A percentile compares a stretch with the other conserved stretches of the same genome.
Conservation (phyloP, 2,888 invertebrate species). For the Sarcophaga rosellei region DNA sequence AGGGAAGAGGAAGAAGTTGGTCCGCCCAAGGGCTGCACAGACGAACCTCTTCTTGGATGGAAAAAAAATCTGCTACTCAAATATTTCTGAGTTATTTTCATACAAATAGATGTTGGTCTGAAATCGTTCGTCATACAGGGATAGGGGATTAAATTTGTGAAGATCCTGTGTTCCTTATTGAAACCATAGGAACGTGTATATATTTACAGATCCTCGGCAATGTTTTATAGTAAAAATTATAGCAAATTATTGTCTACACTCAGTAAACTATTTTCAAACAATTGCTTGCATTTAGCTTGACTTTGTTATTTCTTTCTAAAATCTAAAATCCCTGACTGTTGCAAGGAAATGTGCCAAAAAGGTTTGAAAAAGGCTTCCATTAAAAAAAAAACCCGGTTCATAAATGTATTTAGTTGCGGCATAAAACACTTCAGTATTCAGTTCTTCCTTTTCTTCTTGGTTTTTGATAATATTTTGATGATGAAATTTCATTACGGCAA, state of each 20-base stretch:
- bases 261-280: not conserved
- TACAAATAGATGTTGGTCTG: too few relatives aligned
- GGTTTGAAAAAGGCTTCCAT: conserved; percentile 24
- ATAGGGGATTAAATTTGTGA: too few relatives aligned
- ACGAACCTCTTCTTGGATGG: too few relatives aligned
- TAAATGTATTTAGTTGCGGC: not conserved
- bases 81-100: too few relatives aligned
- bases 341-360: conserved; percentile 16
- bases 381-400: not conserved
- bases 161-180: too few relatives aligned
- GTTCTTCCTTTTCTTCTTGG: not conserved
- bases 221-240: too few relatives aligned
- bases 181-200: too few relatives aligned
- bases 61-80: too few relatives aligned
- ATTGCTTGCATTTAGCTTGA: not conserved
- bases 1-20: too few relatives aligned
- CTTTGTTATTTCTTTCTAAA: not conserved
- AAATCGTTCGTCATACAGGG: too few relatives aligned
- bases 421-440: not conserved
- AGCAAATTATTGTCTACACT: not conserved
- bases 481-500: not conserved
- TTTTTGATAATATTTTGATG: not conserved
- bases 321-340: not conserved
- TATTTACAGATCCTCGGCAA: too few relatives aligned
- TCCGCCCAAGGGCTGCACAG: too few relatives aligned